These are phyloP conservation scores for Geotrupes spiniger DNA, from an alignment of 2,888 invertebrate genomes.

Conservation along the genomic window DNA sequence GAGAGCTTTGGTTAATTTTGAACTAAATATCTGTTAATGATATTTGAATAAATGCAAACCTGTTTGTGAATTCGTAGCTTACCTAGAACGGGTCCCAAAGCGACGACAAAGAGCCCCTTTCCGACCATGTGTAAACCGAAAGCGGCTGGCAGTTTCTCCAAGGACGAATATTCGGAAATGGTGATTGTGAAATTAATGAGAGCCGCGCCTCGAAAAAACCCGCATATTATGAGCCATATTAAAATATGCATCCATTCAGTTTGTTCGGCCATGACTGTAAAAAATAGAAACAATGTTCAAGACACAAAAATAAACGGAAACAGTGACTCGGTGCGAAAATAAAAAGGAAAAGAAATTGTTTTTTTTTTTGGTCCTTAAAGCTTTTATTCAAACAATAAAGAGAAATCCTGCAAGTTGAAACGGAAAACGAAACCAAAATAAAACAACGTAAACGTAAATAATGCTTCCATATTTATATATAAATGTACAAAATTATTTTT, in stretches of 20 bases:
- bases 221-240: constrained; percentile 70
- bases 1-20: too few relatives aligned
- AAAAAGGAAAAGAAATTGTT: constrained; percentile 26
- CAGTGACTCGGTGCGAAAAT: constrained; percentile 31
- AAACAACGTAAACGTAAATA: constrained; percentile 2
- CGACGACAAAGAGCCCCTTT: constrained; percentile 68
- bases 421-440: constrained; percentile 27
- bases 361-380: constrained; percentile 23
- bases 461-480: background rate
- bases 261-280: constrained; percentile 71
- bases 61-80: too few relatives aligned
- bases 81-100: constrained; percentile 70
- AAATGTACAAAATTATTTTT: constrained; percentile 24
- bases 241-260: constrained; percentile 67
- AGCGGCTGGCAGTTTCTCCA: constrained; percentile 71
- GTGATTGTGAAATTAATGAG: constrained; percentile 75
- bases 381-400: constrained; percentile 20
- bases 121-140: constrained; percentile 76
- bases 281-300: constrained; percentile 32
- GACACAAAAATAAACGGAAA: constrained; percentile 20
- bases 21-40: too few relatives aligned
- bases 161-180: constrained; percentile 71
- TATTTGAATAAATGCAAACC: too few relatives aligned
- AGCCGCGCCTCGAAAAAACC: constrained; percentile 76
- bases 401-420: constrained; percentile 27